Conservation (phyloP, 2,888 invertebrate genomes). For the Phytoseiulus persimilis region DNA sequence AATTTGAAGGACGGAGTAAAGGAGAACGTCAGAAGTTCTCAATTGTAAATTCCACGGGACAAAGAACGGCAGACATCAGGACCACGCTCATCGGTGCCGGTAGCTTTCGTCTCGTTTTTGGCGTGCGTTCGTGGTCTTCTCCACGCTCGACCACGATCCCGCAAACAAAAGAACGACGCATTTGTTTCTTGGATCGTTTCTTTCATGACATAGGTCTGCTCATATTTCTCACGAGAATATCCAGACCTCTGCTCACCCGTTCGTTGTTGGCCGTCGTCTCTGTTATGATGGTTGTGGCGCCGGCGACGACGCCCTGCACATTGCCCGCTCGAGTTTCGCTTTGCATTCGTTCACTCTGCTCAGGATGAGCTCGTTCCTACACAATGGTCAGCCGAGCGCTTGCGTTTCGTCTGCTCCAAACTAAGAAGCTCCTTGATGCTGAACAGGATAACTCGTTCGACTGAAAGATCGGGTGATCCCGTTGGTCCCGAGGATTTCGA, state of each 20-base stretch:
- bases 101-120: background rate
- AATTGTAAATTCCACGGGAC: background rate
- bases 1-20: background rate
- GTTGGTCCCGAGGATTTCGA: too few relatives aligned
- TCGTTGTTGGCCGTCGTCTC: background rate
- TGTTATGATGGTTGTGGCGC: background rate
- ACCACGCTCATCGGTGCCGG: too few relatives aligned
- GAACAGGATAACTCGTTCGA: too few relatives aligned
- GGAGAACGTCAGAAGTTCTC: background rate
- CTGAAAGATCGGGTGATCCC: too few relatives aligned
- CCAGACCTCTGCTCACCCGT: background rate
- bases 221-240: background rate
- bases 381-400: too few relatives aligned
- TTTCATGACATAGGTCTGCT: background rate
- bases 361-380: too few relatives aligned
- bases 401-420: too few relatives aligned
- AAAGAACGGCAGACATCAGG: background rate
- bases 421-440: too few relatives aligned
- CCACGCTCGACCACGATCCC: background rate
- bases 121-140: background rate
- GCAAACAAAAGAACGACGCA: background rate
- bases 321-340: background rate
- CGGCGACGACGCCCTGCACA: background rate
- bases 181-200: constrained; percentile 5
- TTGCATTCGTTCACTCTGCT: background rate